phyloP scores from a whole-genome alignment of 2,113 vertebrate genomes.

The Pseudopipra pipra region DNA sequence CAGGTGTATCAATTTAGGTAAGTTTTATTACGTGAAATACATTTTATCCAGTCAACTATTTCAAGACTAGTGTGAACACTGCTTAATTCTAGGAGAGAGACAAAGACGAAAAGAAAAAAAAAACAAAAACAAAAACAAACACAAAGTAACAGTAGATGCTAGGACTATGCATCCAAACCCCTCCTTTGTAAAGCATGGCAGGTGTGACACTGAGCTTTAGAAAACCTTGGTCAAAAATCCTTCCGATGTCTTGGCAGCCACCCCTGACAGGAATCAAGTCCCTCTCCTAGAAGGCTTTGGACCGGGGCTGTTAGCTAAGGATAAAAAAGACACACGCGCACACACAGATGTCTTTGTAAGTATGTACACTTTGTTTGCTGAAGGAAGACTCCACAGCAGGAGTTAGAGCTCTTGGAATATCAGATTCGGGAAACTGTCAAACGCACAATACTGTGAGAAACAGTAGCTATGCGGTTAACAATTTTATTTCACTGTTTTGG shows the following conservation, averaged over 20 bases:
- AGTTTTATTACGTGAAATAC: constrained; percentile 63
- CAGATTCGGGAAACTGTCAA: constrained; percentile 69
- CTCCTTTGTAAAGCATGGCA: constrained; percentile 84
- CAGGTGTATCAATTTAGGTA: constrained; percentile 64
- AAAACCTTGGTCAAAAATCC: constrained; percentile 99
- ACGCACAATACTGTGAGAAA: constrained; percentile 63
- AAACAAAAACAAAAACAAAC: not conserved
- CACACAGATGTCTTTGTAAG: not conserved
- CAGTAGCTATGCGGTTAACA: constrained; percentile 72
- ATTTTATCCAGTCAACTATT: constrained; percentile 72
- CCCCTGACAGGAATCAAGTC: constrained; percentile 85
- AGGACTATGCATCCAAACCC: constrained; percentile 80
- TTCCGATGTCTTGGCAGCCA: constrained; percentile 92
- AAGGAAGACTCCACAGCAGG: constrained; percentile 83
- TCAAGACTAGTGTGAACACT: constrained; percentile 84
- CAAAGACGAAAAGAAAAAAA: constrained; percentile 50
- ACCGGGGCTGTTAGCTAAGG: constrained; percentile 77
- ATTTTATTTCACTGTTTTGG: constrained; percentile 47
- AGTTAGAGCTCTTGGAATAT: constrained; percentile 80
- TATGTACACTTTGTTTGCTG: constrained; percentile 62
- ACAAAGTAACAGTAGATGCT: constrained; percentile 73
- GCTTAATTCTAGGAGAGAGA: constrained; percentile 73
- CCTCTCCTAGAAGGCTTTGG: constrained; percentile 83
- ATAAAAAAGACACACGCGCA: constrained; percentile 65
- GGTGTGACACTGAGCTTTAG: constrained; percentile 98